A percentile compares a stretch with the other conserved stretches of the same genome.
These are phyloP conservation scores for Cataglyphis rosenhaueri DNA, from an alignment of 2,888 invertebrate genomes.

Conservation along the genomic window DNA sequence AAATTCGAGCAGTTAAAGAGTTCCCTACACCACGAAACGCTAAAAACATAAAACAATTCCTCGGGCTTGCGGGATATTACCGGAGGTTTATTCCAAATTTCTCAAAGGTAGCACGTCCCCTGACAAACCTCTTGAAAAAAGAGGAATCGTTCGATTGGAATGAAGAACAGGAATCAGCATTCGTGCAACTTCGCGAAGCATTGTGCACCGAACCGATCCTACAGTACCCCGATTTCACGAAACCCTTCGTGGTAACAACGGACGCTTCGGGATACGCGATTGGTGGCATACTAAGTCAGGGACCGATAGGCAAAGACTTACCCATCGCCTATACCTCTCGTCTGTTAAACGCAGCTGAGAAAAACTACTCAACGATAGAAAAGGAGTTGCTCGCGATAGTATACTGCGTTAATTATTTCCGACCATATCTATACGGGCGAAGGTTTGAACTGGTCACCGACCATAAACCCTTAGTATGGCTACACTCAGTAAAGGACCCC, in stretches of 20 bases:
- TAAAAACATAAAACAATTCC: not conserved
- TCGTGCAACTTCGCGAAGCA: not conserved
- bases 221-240: not conserved
- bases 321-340: no score
- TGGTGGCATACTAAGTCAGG: no score
- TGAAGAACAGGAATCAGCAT: not conserved
- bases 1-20: not conserved
- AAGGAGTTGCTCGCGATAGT: no score
- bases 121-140: not conserved
- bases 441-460: no score
- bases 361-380: no score
- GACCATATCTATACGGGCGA: no score
- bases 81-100: not conserved
- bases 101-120: not conserved
- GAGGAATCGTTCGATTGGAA: not conserved
- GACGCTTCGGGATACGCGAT: no score
- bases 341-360: no score
- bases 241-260: not conserved
- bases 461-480: no score
- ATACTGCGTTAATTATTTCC: no score
- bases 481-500: no score
- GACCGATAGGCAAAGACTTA: no score
- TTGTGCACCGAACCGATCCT: not conserved
- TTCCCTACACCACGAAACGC: not conserved
- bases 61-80: not conserved